Conservation (phyloP, 1,140 invertebrate species). For the Pollicipes pollicipes region DNA sequence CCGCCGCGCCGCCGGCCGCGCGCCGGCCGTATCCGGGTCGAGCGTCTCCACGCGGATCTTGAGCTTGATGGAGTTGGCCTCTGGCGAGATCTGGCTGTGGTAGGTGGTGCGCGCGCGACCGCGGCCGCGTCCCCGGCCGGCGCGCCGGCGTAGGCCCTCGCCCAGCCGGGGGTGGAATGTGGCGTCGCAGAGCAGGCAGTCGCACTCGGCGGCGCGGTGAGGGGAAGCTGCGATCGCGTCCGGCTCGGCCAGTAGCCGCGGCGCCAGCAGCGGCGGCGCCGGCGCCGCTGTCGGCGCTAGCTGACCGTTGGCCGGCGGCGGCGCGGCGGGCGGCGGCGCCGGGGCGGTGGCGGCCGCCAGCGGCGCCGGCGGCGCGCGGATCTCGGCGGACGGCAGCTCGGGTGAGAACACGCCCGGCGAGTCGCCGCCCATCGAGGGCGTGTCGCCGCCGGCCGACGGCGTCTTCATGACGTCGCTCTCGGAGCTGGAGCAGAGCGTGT, state of each 20-base stretch:
- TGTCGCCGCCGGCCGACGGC: slow-evolving; percentile 1
- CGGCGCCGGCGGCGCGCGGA: background rate
- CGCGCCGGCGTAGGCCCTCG: background rate
- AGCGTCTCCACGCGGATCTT: background rate
- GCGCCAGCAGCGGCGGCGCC: background rate
- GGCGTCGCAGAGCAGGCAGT: background rate
- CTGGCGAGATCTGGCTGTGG: background rate
- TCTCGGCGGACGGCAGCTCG: background rate
- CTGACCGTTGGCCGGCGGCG: background rate
- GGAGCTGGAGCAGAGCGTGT: slow-evolving; percentile 3
- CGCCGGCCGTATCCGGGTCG: background rate
- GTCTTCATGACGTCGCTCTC: slow-evolving; percentile 3
- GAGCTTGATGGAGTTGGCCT: background rate
- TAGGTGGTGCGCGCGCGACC: background rate
- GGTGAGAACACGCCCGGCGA: background rate
- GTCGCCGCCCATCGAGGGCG: background rate
- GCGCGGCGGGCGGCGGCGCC: no score
- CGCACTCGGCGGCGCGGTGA: background rate
- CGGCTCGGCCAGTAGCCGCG: background rate
- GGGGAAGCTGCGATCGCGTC: background rate
- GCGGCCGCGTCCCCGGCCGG: no score
- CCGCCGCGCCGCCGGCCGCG: background rate
- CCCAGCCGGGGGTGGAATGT: background rate
- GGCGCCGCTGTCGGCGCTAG: no score
- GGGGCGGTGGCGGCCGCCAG: no score